Base-by-base conservation (phyloP, 2,888 invertebrate genomes). In the Stenichneumon culpator region DNA sequence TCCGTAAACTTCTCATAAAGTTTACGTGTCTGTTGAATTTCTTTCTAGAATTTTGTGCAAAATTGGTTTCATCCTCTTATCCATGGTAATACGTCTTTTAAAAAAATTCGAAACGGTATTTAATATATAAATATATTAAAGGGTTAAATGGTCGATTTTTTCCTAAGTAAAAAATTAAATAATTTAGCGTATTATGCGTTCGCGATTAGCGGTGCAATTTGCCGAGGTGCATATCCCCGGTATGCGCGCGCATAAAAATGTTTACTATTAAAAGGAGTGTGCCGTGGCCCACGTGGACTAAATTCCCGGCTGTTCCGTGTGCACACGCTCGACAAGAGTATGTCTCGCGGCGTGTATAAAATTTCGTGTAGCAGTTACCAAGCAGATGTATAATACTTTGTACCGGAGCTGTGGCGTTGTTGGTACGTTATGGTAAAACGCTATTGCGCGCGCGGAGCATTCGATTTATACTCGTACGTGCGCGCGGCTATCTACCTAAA, bases 401-500 rank as follows among this genome's bases (percentile, higher is more conserved):
- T 70, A 60, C 16, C 19, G 16, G 70, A 39, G 63, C 39, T 65
- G 63, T 36, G 50, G 79, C 50, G 63, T 47, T 16, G 44, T 4
- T 4, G 44, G 44, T 74, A 74, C 50, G 67, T 63, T 73, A 79
- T 60, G 77, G 60, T 68, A 78, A 82, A 39, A 77, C 77, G 52
- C 52, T 77, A 63, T 74, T n/a, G 54, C 32, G 72, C 54, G 25
- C 63, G 50, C 67, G 60, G 68, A 72, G 57, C 78, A 63, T 77
- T 79, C 75, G 83, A 86, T 87, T 86, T 84, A 87, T 87, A 83
- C 86, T 83, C 75, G 82, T 83, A 81, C 82, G 85, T 79, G 83
- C 75, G 75, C 72, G 72, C 79, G 25, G 72, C 82, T 86, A 86
- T 87, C 87, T 83, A 87, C 85, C 82, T 86, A 86, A 87, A 86